Percentiles rank a stretch among this genome's conserved stretches.
Conservation (phyloP, 2,113 vertebrate species). For the Podiceps cristatus region DNA sequence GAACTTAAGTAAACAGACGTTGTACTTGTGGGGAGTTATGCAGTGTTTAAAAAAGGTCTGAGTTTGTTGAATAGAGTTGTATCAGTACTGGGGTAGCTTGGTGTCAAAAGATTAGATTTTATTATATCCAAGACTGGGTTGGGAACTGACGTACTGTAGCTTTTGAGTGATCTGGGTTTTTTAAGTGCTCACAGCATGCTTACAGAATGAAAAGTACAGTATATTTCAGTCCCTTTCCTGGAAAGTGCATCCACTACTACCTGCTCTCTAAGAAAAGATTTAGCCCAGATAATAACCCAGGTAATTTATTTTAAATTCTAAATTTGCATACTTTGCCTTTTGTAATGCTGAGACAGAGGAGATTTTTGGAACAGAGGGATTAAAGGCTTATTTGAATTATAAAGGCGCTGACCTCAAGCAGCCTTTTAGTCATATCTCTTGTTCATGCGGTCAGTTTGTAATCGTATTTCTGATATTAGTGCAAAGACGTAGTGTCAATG, state of each 20-base stretch:
- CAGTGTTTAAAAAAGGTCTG: not conserved
- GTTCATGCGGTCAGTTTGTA: not conserved
- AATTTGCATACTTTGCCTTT: not conserved
- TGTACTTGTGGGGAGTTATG: not conserved
- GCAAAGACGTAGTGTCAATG: not conserved
- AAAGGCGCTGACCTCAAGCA: slow-evolving; percentile 2
- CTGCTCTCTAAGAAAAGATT: not conserved
- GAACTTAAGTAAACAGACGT: slow-evolving; percentile 16
- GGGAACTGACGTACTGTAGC: not conserved
- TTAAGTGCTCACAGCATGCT: not conserved
- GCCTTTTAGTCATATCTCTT: not conserved
- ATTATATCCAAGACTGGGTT: not conserved
- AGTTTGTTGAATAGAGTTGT: not conserved
- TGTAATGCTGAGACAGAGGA: not conserved
- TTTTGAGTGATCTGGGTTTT: not conserved
- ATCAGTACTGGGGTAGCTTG: not conserved
- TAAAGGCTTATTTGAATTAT: slow-evolving; percentile 30
- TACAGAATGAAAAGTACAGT: not conserved
- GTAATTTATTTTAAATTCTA: not conserved
- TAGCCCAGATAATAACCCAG: not conserved
- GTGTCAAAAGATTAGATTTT: slow-evolving; percentile 10
- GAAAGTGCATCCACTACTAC: not conserved
- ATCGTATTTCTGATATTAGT: not conserved
- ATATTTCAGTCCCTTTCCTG: not conserved
- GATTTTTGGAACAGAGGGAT: not conserved